Percentiles rank a stretch among this genome's conserved stretches.
These are phyloP conservation scores for Muscina levida DNA, from an alignment of 2,888 invertebrate species.

Conservation along the genomic window DNA sequence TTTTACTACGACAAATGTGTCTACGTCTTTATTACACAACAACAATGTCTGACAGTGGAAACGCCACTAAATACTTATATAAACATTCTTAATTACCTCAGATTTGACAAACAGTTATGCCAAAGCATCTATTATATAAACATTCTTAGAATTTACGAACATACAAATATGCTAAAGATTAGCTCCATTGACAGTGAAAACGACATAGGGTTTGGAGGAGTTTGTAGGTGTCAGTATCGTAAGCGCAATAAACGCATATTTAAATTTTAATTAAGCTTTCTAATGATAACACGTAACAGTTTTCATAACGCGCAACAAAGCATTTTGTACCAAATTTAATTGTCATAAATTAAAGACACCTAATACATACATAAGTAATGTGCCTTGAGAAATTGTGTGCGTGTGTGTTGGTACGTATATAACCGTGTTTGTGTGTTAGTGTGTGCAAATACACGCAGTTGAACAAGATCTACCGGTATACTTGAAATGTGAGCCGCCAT, in stretches of 20 bases:
- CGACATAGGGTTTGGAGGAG: no score
- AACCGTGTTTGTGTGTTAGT: neutral
- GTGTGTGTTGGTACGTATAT: neutral
- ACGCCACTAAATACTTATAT: no score
- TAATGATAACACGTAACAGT: constrained; percentile 16
- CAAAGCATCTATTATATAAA: no score
- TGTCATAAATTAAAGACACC: constrained; percentile 53
- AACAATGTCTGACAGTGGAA: no score
- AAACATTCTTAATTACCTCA: no score
- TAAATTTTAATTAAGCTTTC: constrained; percentile 29
- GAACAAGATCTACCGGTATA: neutral
- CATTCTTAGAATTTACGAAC: no score
- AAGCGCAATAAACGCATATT: constrained; percentile 21
- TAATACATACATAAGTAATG: constrained; percentile 40
- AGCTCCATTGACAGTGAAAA: no score
- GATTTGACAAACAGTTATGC: no score
- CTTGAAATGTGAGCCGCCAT: neutral
- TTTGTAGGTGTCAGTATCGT: no score
- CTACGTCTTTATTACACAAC: no score
- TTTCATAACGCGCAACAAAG: neutral
- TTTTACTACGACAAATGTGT: no score
- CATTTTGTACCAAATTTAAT: constrained; percentile 49
- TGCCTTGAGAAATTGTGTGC: neutral
- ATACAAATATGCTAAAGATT: no score
- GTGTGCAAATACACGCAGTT: neutral